These are phyloP conservation scores for Remorina albescens DNA, from an alignment of 2,797 vertebrate species.

Conservation along the genomic window DNA sequence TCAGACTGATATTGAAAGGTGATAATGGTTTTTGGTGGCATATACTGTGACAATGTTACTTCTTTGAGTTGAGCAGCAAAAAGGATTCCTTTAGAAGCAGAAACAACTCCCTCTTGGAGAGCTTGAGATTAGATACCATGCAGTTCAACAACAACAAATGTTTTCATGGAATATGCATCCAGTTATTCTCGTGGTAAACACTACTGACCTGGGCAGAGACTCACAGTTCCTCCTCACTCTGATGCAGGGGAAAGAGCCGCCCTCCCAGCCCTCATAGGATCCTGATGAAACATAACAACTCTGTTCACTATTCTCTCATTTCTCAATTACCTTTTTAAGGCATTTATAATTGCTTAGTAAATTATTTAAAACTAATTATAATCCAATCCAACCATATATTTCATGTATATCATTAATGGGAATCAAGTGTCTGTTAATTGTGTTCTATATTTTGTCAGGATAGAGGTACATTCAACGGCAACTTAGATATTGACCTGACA, in stretches of 20 bases:
- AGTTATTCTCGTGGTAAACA: neutral
- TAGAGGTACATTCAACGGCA: too few species aligned
- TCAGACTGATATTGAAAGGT: neutral
- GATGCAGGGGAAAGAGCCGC: constrained; percentile 89
- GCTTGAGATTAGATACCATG: neutral
- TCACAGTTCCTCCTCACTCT: constrained; percentile 87
- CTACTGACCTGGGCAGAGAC: constrained; percentile 79
- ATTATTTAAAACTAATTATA: too few species aligned
- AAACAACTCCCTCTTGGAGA: neutral
- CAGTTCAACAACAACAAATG: neutral
- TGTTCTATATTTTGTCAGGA: too few species aligned
- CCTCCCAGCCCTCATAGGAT: constrained; percentile 89
- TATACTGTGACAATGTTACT: neutral
- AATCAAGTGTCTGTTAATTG: too few species aligned
- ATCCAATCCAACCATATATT: too few species aligned
- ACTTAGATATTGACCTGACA: too few species aligned
- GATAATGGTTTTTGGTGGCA: neutral
- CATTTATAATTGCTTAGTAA: too few species aligned
- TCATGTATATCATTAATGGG: too few species aligned
- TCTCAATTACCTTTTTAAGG: too few species aligned
- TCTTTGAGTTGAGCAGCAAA: neutral
- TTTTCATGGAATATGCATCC: neutral
- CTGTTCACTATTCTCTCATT: neutral
- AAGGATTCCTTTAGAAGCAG: neutral
- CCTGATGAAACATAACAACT: constrained; percentile 75